A percentile compares a stretch with the other conserved stretches of the same genome.
phyloP scores from a whole-genome alignment of 2,113 vertebrate species.

The Aspidoscelis tigris region DNA sequence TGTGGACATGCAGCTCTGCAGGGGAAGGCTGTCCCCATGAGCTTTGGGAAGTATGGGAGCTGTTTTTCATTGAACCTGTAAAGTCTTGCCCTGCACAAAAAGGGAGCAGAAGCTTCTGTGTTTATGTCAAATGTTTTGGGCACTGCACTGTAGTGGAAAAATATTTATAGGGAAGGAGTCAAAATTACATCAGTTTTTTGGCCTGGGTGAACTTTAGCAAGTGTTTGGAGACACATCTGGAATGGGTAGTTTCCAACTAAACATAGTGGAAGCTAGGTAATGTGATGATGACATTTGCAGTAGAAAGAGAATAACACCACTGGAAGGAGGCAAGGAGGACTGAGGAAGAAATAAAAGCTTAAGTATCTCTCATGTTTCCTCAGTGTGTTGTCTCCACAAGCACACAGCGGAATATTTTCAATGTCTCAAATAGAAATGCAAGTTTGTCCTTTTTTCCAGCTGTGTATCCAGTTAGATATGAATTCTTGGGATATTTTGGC shows the following conservation, averaged over 20 bases:
- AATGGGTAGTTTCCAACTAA: neutral
- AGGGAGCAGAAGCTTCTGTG: neutral
- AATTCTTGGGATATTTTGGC: neutral
- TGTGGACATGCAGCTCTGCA: constrained; percentile 12
- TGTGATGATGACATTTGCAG: too few species aligned
- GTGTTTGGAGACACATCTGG: neutral
- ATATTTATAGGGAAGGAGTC: neutral
- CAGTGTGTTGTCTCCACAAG: neutral
- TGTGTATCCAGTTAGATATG: neutral
- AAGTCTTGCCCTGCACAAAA: neutral
- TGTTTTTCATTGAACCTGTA: neutral
- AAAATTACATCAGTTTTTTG: neutral
- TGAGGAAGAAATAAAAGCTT: neutral
- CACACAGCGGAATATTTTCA: neutral
- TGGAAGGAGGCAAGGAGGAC: neutral
- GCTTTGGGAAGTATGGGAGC: neutral
- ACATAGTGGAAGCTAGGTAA: neutral
- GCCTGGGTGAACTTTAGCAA: neutral
- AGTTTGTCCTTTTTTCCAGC: neutral
- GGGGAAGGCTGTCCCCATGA: neutral
- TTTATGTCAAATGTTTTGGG: neutral
- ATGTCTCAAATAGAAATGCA: neutral
- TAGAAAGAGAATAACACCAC: neutral
- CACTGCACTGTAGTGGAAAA: neutral
- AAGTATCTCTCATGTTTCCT: neutral